Base-by-base conservation (phyloP, 2,113 vertebrate genomes). In the Murina feae region DNA sequence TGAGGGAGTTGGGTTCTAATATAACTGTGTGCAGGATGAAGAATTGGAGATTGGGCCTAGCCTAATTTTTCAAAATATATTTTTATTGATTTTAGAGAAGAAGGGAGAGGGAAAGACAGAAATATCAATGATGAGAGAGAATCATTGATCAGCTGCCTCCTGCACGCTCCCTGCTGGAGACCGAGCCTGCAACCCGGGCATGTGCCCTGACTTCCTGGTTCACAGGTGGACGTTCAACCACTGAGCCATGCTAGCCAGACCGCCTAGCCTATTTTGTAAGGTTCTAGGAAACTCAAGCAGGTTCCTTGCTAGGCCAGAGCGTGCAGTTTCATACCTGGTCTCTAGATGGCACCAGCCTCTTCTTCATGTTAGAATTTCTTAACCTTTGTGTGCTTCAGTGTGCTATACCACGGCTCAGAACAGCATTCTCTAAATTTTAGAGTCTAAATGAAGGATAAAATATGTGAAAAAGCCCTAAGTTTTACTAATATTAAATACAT, bases 321-420 rank as follows among this genome's bases (percentile, higher is more conserved):
- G 23, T 89, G 82, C 65, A 82, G 72, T 81, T 95, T 81, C 72
- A 42, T 6, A 78, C 0, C 10, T 0, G 2, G 25, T 4, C 96
- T 79, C 88, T 90, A 96, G 96, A 42, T 88, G 96, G 81, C 93
- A 81, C 39, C 82, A 60, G 32, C 12, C 80, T 79, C 44, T 90
- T 20, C 28, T 92, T 68, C 65, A n/a, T 23, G 66, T 53, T 51
- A 0, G 49, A 10, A 25, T 80, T 60, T 81, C 21, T 21, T 6
- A 53, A 20, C 17, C 21, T 89, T 60, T 23, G 14, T 20, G 20
- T 37, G 20, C 30, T 2, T 69, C 37, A 14, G 2, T 0, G 16
- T 20, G 21, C 13, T 44, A 11, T 32, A n/a, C 32, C 10, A 13
- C 2, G 53, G 6, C 28, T 83, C 32, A 65, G 39, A 58, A n/a